Evolutionary conservation across 2,797 vertebrate species (phyloP), one percentile per base, ranked within the genome.

Genomic region (Chrysocyon brachyurus): DNA sequence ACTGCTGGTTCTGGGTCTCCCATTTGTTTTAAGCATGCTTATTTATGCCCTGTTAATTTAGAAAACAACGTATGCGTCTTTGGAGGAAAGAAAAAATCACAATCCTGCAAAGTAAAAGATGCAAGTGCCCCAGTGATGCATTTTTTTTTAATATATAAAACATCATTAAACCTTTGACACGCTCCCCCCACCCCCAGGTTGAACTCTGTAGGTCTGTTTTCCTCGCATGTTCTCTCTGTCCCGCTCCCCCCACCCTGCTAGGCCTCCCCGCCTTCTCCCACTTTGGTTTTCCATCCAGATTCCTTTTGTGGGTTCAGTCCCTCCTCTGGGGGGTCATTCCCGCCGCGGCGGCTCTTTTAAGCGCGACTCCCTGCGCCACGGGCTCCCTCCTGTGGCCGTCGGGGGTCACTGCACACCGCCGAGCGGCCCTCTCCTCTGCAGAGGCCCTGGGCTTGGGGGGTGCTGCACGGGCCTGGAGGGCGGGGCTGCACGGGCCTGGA

Each of bases 331-430:
- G 52, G 61, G 31, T 12, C 84, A 1, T 15, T 61, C 21, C 24
- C 0, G 5, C 22, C 0, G 36, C 57, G 0, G 52, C 1, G 2
- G 56, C 73, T 26, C 54, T 52, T 70, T 64, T 7, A 33, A 83
- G 7, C 15, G 5, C 0, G 26, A 52, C 85, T 97, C 61, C 28
- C 75, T 6, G 63, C 59, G 28, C 46, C 73, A 31, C 85, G 14
- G 33, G 92, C 96, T 95, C 98, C 97, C 97, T 97, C 98, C 96
- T 63, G 97, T 97, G 98, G 97, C 33, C 33, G 8, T 6, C 0
- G 1, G 0, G 0, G 33, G 68, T 87, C 84, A 94, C 56, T 97
- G 91, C 97, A 75, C 1, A 8, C n/a, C 28, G 1, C 52, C 9
- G 68, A n/a, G 4, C 14, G 0, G 5, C 31, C 22, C 31, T 70